Conservation (phyloP, 2,797 vertebrate genomes). For the Erithacus rubecula region DNA sequence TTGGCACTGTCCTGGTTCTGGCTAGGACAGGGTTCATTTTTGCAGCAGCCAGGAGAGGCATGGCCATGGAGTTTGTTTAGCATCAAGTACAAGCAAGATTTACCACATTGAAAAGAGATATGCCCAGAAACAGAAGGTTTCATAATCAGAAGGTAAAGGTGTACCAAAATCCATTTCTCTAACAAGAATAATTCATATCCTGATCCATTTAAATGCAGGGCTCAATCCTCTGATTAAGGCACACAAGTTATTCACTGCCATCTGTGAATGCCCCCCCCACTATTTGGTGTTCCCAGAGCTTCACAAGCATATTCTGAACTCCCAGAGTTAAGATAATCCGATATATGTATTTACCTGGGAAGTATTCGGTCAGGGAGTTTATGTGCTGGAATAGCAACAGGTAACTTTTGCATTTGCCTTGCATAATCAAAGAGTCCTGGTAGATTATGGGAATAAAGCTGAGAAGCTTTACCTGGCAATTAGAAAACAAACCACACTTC, state of each 20-base stretch:
- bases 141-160: background rate
- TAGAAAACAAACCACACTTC: conserved; percentile 49
- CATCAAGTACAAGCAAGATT: background rate
- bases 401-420: conserved; percentile 94
- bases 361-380: conserved; percentile 96
- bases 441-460: conserved; percentile 96
- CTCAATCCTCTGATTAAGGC: background rate
- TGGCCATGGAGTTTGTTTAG: background rate
- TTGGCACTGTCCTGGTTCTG: background rate
- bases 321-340: background rate
- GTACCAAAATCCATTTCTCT: background rate
- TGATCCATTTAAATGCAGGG: background rate
- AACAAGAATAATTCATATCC: background rate
- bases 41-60: background rate
- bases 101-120: background rate
- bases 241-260: background rate
- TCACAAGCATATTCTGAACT: background rate
- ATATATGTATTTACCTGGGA: conserved; percentile 77
- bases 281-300: background rate
- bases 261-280: background rate
- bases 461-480: conserved; percentile 93
- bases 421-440: conserved; percentile 95
- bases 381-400: conserved; percentile 95
- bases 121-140: background rate
- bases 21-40: background rate